phyloP scores from a whole-genome alignment of 2,113 vertebrate species.

The Paraplagusia blochii region DNA sequence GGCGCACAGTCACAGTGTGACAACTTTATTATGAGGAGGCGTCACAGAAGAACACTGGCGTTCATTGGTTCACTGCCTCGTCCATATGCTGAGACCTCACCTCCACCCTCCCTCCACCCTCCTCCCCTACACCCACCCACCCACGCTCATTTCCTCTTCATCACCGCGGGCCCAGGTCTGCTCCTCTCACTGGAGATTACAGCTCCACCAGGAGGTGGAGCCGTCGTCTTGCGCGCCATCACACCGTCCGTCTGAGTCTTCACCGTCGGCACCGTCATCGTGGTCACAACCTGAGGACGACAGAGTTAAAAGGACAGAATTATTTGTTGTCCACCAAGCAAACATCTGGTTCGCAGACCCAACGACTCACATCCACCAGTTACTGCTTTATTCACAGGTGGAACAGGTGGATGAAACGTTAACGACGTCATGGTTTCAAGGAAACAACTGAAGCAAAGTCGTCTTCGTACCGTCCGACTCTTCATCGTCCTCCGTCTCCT shows the following conservation, averaged over 20 bases:
- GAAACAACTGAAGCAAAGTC: no score
- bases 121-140: constrained; percentile 42
- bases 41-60: constrained; percentile 62
- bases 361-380: no score
- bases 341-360: no score
- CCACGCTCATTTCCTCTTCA: constrained; percentile 66
- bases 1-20: constrained; percentile 53
- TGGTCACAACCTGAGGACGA: constrained; percentile 50
- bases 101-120: constrained; percentile 52
- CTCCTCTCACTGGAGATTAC: constrained; percentile 72
- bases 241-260: constrained; percentile 20
- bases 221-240: constrained; percentile 30
- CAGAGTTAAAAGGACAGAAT: no score
- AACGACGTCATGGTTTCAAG: no score
- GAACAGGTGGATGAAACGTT: no score
- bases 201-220: constrained; percentile 67
- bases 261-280: constrained; percentile 33
- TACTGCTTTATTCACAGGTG: no score
- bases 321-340: no score
- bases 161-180: constrained; percentile 49
- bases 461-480: constrained; percentile 51
- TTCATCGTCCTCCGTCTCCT: constrained; percentile 66
- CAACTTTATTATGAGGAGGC: constrained; percentile 70
- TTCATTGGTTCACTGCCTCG: constrained; percentile 6
- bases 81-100: constrained; percentile 39